Evolutionary conservation across 2,797 vertebrate genomes (phyloP).

Genomic region (Rhinatrema bivittatum): DNA sequence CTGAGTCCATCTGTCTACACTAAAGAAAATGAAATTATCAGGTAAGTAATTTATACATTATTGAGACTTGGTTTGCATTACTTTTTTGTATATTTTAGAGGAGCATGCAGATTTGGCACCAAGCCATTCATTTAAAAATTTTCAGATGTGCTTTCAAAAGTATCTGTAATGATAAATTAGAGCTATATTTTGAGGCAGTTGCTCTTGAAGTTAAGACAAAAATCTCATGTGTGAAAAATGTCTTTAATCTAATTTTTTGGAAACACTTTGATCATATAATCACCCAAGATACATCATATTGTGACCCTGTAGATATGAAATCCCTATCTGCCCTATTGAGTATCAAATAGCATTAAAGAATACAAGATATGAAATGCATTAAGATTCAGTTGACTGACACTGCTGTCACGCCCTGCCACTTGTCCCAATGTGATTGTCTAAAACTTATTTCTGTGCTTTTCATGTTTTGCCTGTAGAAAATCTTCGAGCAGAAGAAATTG

Average conservation of each 20-base stretch:
- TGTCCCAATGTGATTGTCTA: conserved; percentile 34
- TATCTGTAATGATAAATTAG: too few species aligned
- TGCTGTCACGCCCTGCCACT: conserved; percentile 32
- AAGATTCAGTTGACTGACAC: conserved; percentile 34
- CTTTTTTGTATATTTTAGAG: conserved; percentile 6
- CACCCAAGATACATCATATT: conserved; percentile 16
- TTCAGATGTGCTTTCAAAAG: too few species aligned
- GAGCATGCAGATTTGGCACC: background rate
- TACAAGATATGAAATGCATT: conserved; percentile 51
- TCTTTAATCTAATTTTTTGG: too few species aligned
- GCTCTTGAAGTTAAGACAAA: background rate
- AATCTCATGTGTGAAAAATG: background rate
- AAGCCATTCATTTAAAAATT: conserved; percentile 1
- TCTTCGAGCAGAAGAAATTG: conserved; percentile 74
- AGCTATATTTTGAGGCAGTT: too few species aligned
- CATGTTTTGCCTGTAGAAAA: conserved; percentile 60
- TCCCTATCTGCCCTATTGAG: conserved; percentile 50
- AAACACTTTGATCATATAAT: too few species aligned
- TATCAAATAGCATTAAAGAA: conserved; percentile 55
- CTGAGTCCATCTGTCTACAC: too few species aligned
- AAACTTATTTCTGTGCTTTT: conserved; percentile 24
- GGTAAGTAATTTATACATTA: conserved; percentile 2
- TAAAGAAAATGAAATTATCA: too few species aligned
- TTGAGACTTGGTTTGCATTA: background rate
- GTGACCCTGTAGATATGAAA: conserved; percentile 44